Evolutionary conservation across 2,113 vertebrate species (phyloP).

Genomic region (Tragelaphus imberbis): DNA sequence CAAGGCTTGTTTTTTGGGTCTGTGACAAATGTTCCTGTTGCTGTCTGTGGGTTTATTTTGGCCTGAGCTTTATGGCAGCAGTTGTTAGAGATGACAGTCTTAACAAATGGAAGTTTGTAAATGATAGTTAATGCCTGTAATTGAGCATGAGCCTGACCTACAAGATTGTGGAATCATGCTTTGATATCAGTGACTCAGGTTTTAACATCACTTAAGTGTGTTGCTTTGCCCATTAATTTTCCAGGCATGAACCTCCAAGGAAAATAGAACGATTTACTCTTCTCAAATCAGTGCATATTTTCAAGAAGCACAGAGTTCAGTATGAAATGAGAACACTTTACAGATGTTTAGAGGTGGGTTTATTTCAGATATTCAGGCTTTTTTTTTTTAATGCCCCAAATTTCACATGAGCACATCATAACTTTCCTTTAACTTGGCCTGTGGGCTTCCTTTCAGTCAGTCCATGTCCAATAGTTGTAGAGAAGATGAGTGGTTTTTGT

Average conservation of each 20-base stretch:
- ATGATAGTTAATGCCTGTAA: neutral
- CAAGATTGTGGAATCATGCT: neutral
- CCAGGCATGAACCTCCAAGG: conserved; percentile 85
- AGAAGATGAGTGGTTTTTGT: neutral
- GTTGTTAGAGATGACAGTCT: neutral
- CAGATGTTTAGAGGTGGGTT: conserved; percentile 87
- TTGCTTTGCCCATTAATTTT: conserved; percentile 52
- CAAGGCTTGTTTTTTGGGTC: neutral
- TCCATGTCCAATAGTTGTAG: neutral
- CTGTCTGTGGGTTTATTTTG: neutral
- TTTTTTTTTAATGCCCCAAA: neutral
- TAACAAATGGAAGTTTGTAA: neutral
- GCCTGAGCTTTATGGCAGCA: neutral
- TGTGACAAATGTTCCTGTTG: neutral
- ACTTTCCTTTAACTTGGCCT: neutral
- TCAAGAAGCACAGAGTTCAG: conserved; percentile 97
- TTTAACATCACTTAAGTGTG: neutral
- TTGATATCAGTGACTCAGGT: conserved; percentile 17
- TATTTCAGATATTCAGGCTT: neutral
- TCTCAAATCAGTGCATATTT: conserved; percentile 96
- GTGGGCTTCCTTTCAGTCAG: neutral
- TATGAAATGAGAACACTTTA: conserved; percentile 98
- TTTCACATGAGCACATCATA: neutral
- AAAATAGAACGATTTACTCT: conserved; percentile 90
- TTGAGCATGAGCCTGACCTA: neutral